Evolutionary conservation across 2,797 vertebrate genomes (phyloP), one percentile per base, ranked within the genome.

Genomic region (Otus scops): DNA sequence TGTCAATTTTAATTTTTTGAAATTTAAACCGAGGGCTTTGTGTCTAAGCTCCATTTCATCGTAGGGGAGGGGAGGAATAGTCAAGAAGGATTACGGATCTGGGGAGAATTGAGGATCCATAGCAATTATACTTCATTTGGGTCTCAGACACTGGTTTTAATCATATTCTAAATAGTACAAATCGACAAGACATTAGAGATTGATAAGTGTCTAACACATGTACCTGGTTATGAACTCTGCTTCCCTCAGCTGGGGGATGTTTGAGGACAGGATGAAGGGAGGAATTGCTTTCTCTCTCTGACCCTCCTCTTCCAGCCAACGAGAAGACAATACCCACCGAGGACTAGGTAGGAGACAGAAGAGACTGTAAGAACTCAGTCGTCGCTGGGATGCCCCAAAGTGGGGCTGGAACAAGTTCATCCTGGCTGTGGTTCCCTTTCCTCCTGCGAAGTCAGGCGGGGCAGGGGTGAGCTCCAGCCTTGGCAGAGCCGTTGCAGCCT

Each of bases 1-100:
- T 98, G 98, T 98, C 98, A 98, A 98, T 98, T 98, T 98, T 98
- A 98, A 98, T 98, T 98, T 97, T 98, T 97, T 98, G 97, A 98
- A 98, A 98, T 98, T 98, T 98, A 98, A 98, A 98, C 96, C 50
- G 43, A 98, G 96, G 96, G 97, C 98, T 98, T 98, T 98, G 97
- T 97, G 96, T 96, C 97, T 98, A 98, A 98, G 98, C 98, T 98
- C 97, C 94, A 96, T 98, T 98, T 98, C 93, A 60, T 97, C 47
- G 39, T 96, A 95, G 95, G 91, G 95, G 97, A 97, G 95, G 93
- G 96, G 96, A 97, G 97, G 97, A 98, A 98, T 97, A 97, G 97
- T 98, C 98, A 98, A 92, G 97, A 97, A 98, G 98, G 98, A 98
- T 98, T 98, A 98, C 53, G 8, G 86, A 86, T 93, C 97, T n/a